Percentiles rank a stretch among this genome's conserved stretches.
Conservation (phyloP, 1,140 invertebrate species). For the Lasioglossum albipes region DNA sequence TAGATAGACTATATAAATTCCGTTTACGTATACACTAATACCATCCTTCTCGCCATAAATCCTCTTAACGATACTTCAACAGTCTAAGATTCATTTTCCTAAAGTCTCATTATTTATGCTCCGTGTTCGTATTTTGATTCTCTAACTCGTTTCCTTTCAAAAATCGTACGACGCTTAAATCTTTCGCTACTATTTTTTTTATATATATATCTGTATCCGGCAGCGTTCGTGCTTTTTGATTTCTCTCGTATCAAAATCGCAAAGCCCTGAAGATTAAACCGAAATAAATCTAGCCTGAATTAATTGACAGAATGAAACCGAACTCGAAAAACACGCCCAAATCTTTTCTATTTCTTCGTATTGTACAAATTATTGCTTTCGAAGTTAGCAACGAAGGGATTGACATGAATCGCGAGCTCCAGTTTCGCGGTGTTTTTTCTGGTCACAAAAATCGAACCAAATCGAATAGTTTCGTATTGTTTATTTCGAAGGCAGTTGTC, state of each 20-base stretch:
- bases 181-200: background rate
- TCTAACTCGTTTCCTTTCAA: no score
- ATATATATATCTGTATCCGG: background rate
- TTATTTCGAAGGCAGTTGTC: no score
- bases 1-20: conserved; percentile 54
- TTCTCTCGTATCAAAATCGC: background rate
- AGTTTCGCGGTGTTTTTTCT: background rate
- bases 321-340: no score
- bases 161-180: no score
- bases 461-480: no score
- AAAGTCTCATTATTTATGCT: background rate
- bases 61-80: conserved; percentile 29
- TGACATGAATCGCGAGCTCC: background rate
- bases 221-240: background rate
- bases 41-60: background rate
- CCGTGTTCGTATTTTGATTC: background rate
- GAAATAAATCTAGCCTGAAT: no score
- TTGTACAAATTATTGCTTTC: no score
- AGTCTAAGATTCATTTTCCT: conserved; percentile 42
- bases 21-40: conserved; percentile 34
- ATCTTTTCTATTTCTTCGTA: no score
- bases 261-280: no score
- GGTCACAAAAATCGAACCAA: no score
- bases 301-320: no score
- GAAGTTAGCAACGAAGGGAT: no score